Base-by-base conservation (phyloP, 2,888 invertebrate genomes). In the Brenthis ino region DNA sequence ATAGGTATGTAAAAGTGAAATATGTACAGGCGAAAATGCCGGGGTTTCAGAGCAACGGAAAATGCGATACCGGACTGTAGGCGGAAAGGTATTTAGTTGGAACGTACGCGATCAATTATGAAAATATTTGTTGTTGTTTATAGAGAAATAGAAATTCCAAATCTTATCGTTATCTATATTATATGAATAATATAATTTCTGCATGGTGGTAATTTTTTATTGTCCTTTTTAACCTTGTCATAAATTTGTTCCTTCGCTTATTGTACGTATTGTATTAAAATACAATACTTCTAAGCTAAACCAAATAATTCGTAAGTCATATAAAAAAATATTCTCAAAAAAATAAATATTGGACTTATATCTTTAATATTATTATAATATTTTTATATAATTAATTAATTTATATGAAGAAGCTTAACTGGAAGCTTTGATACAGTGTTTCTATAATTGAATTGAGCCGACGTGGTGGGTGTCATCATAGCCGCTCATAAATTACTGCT, bases 371-470 rank as follows among this genome's bases (percentile, higher is more conserved):
- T 37, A 2, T 8, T 1, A 37, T 37, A 8, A 37, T 37, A 37
- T 43, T 43, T 2, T 11, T 0, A 43, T 43, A 1, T 43, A 43
- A 43, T 43, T 8, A 1, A 43, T 11, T 43, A 43, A 43, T 11
- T 43, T 43, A 43, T 43, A 3, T 43, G 11, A 16, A n/a, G 11
- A 50, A 33, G 33, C 6, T 24, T 16, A 43, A 64, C 54, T 61
- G 50, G 13, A 63, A 4, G 33, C n/a, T 33, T 48, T 16, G 28
- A 56, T 14, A 67, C 28, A 60, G 54, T 68, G 53, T 63, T 74
- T 71, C 67, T 72, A 70, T 81, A 83, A 83, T 83, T 84, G 82
- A 83, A 86, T 83, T 77, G 82, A 82, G 80, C 80, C 76, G 77
- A 70, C 75, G 73, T 76, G 76, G 80, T 76, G 77, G 77, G 78